A percentile compares a stretch with the other conserved stretches of the same genome.
These are phyloP conservation scores for Odontocolon sp. DNA, from an alignment of 2,888 invertebrate genomes.

Conservation along the genomic window DNA sequence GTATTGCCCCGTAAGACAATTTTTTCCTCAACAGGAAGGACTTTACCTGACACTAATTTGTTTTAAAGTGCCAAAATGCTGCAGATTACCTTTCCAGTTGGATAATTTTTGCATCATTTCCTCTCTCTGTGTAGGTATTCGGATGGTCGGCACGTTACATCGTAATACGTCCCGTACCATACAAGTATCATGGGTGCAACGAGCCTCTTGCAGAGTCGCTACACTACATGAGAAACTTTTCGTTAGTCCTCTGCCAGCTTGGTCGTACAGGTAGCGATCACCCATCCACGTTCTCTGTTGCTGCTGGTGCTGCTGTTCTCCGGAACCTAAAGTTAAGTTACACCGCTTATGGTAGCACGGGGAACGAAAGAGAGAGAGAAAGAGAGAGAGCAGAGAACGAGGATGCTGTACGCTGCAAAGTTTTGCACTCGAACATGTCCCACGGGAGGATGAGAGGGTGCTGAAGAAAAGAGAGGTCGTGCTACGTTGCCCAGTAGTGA, in stretches of 20 bases:
- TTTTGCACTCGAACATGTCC: slow-evolving; percentile 58
- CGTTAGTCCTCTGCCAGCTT: slow-evolving; percentile 26
- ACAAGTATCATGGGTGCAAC: slow-evolving; percentile 30
- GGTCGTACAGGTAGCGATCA: slow-evolving; percentile 30
- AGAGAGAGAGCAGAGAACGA: not conserved
- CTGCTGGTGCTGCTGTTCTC: slow-evolving; percentile 22
- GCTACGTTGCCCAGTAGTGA: slow-evolving; percentile 48
- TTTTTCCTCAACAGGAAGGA: too few relatives aligned
- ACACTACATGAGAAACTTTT: slow-evolving; percentile 46
- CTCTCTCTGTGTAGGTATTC: too few relatives aligned
- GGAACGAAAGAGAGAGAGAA: slow-evolving; percentile 42
- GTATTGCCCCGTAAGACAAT: too few relatives aligned
- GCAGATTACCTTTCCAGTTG: too few relatives aligned
- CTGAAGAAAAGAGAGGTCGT: slow-evolving; percentile 48
- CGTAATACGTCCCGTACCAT: slow-evolving; percentile 38
- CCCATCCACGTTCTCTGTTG: not conserved
- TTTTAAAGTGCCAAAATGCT: too few relatives aligned
- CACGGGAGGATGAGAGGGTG: slow-evolving; percentile 24
- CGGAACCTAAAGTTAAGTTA: slow-evolving; percentile 54
- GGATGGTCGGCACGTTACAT: not conserved
- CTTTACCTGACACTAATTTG: too few relatives aligned
- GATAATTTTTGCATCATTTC: too few relatives aligned
- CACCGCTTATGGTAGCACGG: slow-evolving; percentile 54
- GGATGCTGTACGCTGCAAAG: slow-evolving; percentile 47
- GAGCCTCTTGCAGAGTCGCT: slow-evolving; percentile 35